These are phyloP conservation scores for Aphidoletes aphidimyza DNA, from an alignment of 2,888 invertebrate genomes.

Conservation along the genomic window DNA sequence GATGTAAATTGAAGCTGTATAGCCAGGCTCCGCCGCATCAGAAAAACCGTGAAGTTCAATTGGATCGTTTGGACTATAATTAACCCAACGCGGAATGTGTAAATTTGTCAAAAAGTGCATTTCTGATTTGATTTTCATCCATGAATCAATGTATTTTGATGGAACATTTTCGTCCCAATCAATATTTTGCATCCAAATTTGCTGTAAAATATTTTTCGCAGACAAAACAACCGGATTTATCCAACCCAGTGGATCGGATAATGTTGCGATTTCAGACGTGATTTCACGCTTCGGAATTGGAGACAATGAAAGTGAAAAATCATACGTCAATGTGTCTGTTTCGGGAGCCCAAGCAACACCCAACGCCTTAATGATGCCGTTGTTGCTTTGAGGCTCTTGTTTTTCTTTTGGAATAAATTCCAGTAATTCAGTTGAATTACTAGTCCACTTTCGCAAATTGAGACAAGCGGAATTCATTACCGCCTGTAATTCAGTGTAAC, in stretches of 20 bases:
- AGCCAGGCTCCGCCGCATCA: slow-evolving; percentile 56
- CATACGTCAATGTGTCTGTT: background rate
- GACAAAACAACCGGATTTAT: slow-evolving; percentile 56
- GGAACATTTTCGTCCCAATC: slow-evolving; percentile 57
- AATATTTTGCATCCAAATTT: slow-evolving; percentile 56
- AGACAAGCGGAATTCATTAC: slow-evolving; percentile 56
- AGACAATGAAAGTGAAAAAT: background rate
- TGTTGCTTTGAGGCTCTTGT: background rate
- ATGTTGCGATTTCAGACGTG: slow-evolving; percentile 55
- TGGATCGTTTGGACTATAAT: background rate
- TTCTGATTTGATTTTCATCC: slow-evolving; percentile 55
- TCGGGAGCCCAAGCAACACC: background rate
- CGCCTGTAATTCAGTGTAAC: slow-evolving; percentile 56
- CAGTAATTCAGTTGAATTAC: too few relatives aligned
- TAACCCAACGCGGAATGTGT: slow-evolving; percentile 55
- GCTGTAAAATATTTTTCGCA: slow-evolving; percentile 57
- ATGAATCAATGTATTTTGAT: background rate
- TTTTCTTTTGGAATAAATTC: background rate
- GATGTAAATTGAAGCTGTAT: slow-evolving; percentile 56
- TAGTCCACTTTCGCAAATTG: slow-evolving; percentile 57
- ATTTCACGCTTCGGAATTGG: slow-evolving; percentile 54
- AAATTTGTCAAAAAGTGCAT: slow-evolving; percentile 54
- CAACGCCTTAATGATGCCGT: background rate
- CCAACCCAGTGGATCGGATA: slow-evolving; percentile 57
- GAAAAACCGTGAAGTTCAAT: slow-evolving; percentile 57